phyloP scores from a whole-genome alignment of 2,113 vertebrate genomes.

The Rhynchomys soricoides region DNA sequence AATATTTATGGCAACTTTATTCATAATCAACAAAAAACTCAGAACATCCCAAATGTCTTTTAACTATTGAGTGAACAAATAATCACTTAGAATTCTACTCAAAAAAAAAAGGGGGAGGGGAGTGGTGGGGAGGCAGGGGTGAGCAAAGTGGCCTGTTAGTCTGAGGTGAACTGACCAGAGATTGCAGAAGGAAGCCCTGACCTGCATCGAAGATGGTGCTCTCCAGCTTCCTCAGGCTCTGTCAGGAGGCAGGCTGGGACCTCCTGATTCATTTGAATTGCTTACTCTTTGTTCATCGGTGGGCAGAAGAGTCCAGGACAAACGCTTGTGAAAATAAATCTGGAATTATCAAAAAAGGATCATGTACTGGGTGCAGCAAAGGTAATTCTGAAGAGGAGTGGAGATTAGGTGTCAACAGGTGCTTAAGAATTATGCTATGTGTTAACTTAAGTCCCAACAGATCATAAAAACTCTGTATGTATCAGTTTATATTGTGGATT shows the following conservation, averaged over 20 bases:
- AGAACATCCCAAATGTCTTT: background rate
- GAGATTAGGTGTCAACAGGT: slow-evolving; percentile 82
- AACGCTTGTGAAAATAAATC: slow-evolving; percentile 85
- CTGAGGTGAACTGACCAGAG: no score
- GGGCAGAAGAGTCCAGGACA: slow-evolving; percentile 86
- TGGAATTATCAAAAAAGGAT: slow-evolving; percentile 83
- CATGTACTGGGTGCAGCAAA: slow-evolving; percentile 86
- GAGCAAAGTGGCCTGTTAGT: no score
- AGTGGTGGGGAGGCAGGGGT: no score
- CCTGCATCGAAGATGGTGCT: no score
- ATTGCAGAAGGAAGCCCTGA: no score
- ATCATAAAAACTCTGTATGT: background rate
- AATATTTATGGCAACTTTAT: background rate
- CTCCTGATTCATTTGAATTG: slow-evolving; percentile 85
- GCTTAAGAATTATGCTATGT: slow-evolving; percentile 59
- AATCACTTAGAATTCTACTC: background rate
- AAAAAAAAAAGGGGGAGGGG: background rate
- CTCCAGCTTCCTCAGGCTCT: no score
- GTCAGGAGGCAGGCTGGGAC: no score
- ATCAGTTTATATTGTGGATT: background rate
- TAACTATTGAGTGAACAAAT: background rate
- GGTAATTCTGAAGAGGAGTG: slow-evolving; percentile 88
- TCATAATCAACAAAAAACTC: background rate
- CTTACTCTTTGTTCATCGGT: slow-evolving; percentile 86
- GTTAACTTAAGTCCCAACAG: slow-evolving; percentile 51